phyloP scores from a whole-genome alignment of 2,888 invertebrate species.

The Congeria kusceri region DNA sequence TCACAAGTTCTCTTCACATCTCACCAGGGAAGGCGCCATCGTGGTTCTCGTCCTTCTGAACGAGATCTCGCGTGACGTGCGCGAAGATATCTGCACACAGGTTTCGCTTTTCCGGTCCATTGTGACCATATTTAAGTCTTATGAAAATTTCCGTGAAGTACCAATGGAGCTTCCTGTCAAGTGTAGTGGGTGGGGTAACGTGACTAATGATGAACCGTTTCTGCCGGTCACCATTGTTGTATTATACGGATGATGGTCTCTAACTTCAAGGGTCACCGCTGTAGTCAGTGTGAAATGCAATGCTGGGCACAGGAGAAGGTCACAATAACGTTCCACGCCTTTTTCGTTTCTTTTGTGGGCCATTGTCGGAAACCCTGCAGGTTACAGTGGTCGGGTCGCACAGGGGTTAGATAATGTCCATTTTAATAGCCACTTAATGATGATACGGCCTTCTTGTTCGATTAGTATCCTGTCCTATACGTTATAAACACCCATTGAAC shows the following conservation, averaged over 20 bases:
- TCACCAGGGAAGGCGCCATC: slow-evolving; percentile 45
- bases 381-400: slow-evolving; percentile 1
- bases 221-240: slow-evolving; percentile 29
- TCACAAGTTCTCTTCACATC: slow-evolving; percentile 3
- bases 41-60: slow-evolving; percentile 37
- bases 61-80: slow-evolving; percentile 49
- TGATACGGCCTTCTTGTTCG: slow-evolving; percentile 4
- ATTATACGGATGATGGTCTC: slow-evolving; percentile 30
- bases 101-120: slow-evolving; percentile 45
- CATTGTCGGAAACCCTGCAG: slow-evolving; percentile 10
- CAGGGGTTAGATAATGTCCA: slow-evolving; percentile 31
- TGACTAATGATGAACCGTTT: slow-evolving; percentile 57
- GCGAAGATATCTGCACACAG: slow-evolving; percentile 43
- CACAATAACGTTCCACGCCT: slow-evolving; percentile 34
- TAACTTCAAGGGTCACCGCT: slow-evolving; percentile 53
- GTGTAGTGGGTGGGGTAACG: slow-evolving; percentile 45
- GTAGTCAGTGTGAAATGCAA: slow-evolving; percentile 11
- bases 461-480: slow-evolving; percentile 2
- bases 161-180: slow-evolving; percentile 61
- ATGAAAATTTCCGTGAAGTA: slow-evolving; percentile 63
- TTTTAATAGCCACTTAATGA: slow-evolving; percentile 12
- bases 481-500: slow-evolving; percentile 13
- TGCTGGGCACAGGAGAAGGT: slow-evolving; percentile 18
- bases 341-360: slow-evolving; percentile 21
- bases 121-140: slow-evolving; percentile 23